Conservation (phyloP, 2,888 invertebrate genomes). For the Zelleria hepariella region DNA sequence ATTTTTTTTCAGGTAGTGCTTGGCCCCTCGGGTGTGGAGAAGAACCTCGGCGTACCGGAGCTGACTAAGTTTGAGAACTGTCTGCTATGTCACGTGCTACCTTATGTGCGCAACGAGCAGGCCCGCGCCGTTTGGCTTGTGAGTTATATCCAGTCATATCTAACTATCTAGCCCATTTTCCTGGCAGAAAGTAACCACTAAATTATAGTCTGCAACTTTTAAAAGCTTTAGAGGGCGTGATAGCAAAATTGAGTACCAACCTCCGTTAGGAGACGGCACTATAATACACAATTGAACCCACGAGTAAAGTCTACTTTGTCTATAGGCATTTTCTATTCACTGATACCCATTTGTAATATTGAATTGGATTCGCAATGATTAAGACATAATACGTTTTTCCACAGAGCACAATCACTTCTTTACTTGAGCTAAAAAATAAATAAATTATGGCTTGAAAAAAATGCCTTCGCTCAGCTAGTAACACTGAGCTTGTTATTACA, state of each 20-base stretch:
- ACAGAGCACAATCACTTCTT: too few species aligned
- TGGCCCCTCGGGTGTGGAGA: slow-evolving; percentile 55
- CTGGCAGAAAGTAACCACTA: too few species aligned
- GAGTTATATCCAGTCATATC: slow-evolving; percentile 5
- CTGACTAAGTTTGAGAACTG: slow-evolving; percentile 58
- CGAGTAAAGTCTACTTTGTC: too few species aligned
- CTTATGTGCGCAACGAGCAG: slow-evolving; percentile 50
- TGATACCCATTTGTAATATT: too few species aligned
- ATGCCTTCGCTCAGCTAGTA: background rate
- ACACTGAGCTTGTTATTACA: background rate
- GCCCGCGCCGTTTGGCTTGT: slow-evolving; percentile 57
- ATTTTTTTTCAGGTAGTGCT: slow-evolving; percentile 35
- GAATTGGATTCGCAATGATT: too few species aligned
- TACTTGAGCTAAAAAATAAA: too few species aligned
- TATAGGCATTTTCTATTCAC: too few species aligned
- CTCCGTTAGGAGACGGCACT: too few species aligned
- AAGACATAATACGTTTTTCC: too few species aligned
- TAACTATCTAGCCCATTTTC: background rate
- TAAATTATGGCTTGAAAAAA: background rate
- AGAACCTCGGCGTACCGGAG: slow-evolving; percentile 52
- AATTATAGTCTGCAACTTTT: too few species aligned
- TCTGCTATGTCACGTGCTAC: slow-evolving; percentile 45
- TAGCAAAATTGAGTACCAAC: too few species aligned
- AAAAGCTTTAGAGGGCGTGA: background rate
- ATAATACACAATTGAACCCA: too few species aligned